Conservation (phyloP, 1,140 invertebrate genomes). For the Pararge aegeria region DNA sequence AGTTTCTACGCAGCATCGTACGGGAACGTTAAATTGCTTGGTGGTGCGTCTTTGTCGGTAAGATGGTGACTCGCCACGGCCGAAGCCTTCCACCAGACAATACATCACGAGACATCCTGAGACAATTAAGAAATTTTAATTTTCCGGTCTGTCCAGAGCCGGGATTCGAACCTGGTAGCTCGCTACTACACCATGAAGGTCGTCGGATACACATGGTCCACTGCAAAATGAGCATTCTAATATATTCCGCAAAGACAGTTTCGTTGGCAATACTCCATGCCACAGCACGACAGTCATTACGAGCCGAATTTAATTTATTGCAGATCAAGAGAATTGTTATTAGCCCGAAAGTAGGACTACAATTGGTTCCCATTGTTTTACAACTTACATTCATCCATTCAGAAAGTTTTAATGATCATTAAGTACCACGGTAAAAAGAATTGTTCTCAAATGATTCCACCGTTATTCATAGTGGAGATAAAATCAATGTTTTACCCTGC, state of each 20-base stretch:
- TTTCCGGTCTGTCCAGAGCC: too few relatives aligned
- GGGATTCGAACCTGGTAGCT: too few relatives aligned
- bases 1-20: too few relatives aligned
- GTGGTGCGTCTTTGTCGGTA: too few relatives aligned
- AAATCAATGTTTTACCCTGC: conserved; percentile 25
- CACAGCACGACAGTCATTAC: conserved; percentile 32
- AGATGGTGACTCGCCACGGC: too few relatives aligned
- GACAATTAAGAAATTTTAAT: too few relatives aligned
- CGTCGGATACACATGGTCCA: too few relatives aligned
- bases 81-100: too few relatives aligned
- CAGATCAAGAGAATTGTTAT: conserved; percentile 38
- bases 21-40: too few relatives aligned
- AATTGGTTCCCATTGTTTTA: conserved; percentile 35
- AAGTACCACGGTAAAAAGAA: conserved; percentile 26
- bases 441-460: conserved; percentile 22
- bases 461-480: conserved; percentile 28
- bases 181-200: too few relatives aligned
- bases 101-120: too few relatives aligned
- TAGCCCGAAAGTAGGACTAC: conserved; percentile 32
- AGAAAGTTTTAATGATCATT: conserved; percentile 36
- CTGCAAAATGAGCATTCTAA: conserved; percentile 1
- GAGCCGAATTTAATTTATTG: conserved; percentile 48
- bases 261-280: conserved; percentile 42
- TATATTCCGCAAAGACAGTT: conserved; percentile 33
- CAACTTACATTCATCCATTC: conserved; percentile 34